These are phyloP conservation scores for Limosa lapponica DNA, from an alignment of 2,797 vertebrate species.

Conservation along the genomic window DNA sequence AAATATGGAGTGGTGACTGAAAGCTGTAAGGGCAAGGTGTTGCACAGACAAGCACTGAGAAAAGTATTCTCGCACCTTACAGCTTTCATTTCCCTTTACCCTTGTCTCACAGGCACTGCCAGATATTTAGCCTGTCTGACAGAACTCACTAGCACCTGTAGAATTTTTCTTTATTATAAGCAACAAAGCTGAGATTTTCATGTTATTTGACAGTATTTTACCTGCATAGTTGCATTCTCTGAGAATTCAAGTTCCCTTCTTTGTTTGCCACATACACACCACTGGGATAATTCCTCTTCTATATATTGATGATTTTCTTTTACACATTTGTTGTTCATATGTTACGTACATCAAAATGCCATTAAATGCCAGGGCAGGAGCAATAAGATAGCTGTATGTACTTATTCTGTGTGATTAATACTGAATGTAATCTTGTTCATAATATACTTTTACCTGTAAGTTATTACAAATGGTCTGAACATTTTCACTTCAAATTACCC, in stretches of 20 bases:
- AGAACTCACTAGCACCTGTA: background rate
- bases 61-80: background rate
- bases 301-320: background rate
- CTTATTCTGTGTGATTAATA: background rate
- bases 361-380: background rate
- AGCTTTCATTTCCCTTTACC: background rate
- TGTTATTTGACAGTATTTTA: background rate
- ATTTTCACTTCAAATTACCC: background rate
- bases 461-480: background rate
- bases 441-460: background rate
- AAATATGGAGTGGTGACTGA: background rate
- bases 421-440: background rate
- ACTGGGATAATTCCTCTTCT: background rate
- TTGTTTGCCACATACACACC: background rate
- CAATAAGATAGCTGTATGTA: background rate
- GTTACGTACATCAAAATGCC: background rate
- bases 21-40: background rate
- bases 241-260: background rate
- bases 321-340: background rate
- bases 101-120: background rate
- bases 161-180: background rate
- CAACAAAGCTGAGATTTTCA: background rate
- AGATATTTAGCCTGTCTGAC: background rate
- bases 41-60: background rate
- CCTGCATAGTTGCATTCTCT: background rate